phyloP scores from a whole-genome alignment of 2,888 invertebrate genomes.

The Drosophila demipolita region DNA sequence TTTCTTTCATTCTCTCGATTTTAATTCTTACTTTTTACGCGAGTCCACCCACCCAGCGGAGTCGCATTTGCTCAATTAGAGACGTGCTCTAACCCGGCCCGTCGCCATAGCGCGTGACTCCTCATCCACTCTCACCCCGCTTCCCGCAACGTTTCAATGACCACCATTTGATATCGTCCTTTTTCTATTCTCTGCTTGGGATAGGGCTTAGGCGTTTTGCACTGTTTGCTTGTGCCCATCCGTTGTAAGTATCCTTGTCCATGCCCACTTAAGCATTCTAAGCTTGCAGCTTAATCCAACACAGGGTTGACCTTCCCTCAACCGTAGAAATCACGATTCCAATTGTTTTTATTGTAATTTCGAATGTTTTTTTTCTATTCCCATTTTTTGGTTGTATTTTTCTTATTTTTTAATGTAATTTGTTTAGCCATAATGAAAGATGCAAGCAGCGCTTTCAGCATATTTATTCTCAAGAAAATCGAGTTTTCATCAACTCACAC shows the following conservation, averaged over 20 bases:
- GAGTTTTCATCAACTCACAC: not conserved
- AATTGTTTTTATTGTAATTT: conserved; percentile 52
- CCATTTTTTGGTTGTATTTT: not conserved
- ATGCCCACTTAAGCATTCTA: conserved; percentile 77
- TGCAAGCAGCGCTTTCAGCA: not conserved
- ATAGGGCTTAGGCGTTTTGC: conserved; percentile 61
- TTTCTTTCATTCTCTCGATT: conserved; percentile 35
- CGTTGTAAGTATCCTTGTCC: conserved; percentile 54
- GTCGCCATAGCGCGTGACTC: conserved; percentile 53
- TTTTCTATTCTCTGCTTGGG: conserved; percentile 44
- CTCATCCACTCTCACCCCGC: not conserved
- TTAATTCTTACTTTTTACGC: conserved; percentile 74
- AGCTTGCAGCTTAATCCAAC: conserved; percentile 71
- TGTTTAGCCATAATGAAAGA: not conserved
- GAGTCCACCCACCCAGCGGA: conserved; percentile 24
- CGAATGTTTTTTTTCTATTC: conserved; percentile 14
- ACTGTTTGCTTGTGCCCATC: conserved; percentile 41
- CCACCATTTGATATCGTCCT: conserved; percentile 42
- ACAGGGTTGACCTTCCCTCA: conserved; percentile 61
- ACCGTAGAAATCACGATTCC: conserved; percentile 45
- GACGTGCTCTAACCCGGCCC: conserved; percentile 44
- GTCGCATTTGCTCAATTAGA: conserved; percentile 70
- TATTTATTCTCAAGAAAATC: not conserved
- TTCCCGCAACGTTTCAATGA: conserved; percentile 28
- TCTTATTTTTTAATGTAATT: not conserved